Evolutionary conservation across 2,797 vertebrate genomes (phyloP).

Genomic region (Micromesistius poutassou): DNA sequence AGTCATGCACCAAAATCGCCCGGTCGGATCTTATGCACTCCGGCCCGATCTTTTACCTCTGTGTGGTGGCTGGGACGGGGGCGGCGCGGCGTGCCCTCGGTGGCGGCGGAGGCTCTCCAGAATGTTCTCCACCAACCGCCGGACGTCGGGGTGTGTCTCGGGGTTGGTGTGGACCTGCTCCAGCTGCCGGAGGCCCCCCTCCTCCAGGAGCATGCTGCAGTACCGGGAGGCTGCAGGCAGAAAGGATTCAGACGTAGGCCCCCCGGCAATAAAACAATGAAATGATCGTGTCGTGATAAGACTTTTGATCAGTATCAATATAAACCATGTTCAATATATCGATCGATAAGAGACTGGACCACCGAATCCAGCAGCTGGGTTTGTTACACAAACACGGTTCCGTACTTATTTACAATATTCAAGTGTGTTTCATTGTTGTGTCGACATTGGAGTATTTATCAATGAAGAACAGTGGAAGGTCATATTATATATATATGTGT

Average conservation of each 20-base stretch:
- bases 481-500: too few relatives aligned
- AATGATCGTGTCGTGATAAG: too few relatives aligned
- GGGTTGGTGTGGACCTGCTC: slow-evolving; percentile 84
- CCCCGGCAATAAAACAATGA: too few relatives aligned
- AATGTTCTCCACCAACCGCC: slow-evolving; percentile 84
- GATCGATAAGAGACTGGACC: too few relatives aligned
- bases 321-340: too few relatives aligned
- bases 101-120: slow-evolving; percentile 92
- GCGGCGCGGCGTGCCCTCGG: slow-evolving; percentile 83
- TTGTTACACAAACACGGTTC: too few relatives aligned
- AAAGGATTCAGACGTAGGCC: slow-evolving; percentile 5
- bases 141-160: slow-evolving; percentile 89
- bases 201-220: slow-evolving; percentile 97
- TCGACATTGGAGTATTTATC: too few relatives aligned
- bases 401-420: too few relatives aligned
- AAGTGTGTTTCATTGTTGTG: too few relatives aligned
- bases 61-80: slow-evolving; percentile 42
- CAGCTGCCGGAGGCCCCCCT: slow-evolving; percentile 90
- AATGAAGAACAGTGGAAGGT: too few relatives aligned
- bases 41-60: slow-evolving; percentile 27
- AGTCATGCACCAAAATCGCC: neutral
- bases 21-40: neutral
- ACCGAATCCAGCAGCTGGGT: too few relatives aligned
- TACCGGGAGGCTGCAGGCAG: slow-evolving; percentile 82
- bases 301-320: too few relatives aligned